These are phyloP conservation scores for Drosophila fungiperda DNA, from an alignment of 2,888 invertebrate genomes.

Conservation along the genomic window DNA sequence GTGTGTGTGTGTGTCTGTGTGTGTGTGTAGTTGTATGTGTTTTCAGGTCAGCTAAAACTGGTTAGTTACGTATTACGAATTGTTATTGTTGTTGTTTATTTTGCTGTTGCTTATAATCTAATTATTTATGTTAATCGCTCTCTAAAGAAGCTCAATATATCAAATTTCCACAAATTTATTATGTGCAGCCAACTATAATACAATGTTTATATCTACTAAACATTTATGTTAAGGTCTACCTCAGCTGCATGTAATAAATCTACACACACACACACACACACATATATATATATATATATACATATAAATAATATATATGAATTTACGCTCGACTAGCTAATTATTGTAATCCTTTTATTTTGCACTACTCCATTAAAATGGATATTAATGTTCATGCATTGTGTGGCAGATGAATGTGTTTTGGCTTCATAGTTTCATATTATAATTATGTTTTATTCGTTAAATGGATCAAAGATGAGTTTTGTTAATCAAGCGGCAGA, in stretches of 20 bases:
- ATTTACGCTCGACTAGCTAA: conserved; percentile 53
- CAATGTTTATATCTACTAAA: conserved; percentile 15
- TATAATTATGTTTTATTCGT: conserved; percentile 7
- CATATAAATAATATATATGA: conserved; percentile 11
- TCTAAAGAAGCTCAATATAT: conserved; percentile 70
- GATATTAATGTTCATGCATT: conserved; percentile 3
- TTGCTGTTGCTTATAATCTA: conserved; percentile 63
- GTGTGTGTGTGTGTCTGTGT: conserved; percentile 4
- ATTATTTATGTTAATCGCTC: conserved; percentile 82
- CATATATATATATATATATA: conserved; percentile 22
- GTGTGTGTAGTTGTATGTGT: conserved; percentile 10
- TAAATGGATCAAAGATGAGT: background rate
- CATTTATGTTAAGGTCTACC: background rate
- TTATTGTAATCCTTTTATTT: conserved; percentile 42
- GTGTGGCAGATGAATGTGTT: conserved; percentile 3
- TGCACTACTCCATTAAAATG: conserved; percentile 27
- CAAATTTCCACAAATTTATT: conserved; percentile 69
- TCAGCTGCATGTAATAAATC: conserved; percentile 5
- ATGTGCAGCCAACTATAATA: conserved; percentile 34
- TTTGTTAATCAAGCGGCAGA: conserved; percentile 1
- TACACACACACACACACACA: background rate
- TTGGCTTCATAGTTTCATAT: background rate
- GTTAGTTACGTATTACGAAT: conserved; percentile 49
- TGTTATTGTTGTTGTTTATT: conserved; percentile 7
- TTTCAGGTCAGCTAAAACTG: conserved; percentile 65